These are phyloP conservation scores for Pheosia tremula DNA, from an alignment of 2,888 invertebrate genomes.

Conservation along the genomic window DNA sequence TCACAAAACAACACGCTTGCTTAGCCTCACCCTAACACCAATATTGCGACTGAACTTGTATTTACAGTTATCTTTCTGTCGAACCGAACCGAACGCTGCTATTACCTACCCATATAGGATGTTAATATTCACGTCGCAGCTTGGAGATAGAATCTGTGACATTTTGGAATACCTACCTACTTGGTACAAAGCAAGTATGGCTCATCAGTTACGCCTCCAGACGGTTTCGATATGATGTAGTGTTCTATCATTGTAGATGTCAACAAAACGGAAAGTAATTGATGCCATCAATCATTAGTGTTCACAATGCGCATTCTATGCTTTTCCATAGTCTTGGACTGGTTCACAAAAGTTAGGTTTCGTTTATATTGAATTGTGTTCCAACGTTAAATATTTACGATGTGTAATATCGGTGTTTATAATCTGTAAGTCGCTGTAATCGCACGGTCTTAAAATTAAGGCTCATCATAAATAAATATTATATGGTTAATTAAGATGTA, in stretches of 20 bases:
- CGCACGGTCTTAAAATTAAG: too few species aligned
- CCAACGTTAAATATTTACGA: neutral
- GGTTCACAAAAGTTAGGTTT: neutral
- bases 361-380: neutral
- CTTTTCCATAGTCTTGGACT: neutral
- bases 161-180: slow-evolving; percentile 38
- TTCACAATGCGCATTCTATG: neutral
- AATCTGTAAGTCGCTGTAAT: neutral
- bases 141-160: slow-evolving; percentile 53
- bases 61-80: slow-evolving; percentile 68
- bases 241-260: slow-evolving; percentile 25
- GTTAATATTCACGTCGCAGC: slow-evolving; percentile 61
- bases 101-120: slow-evolving; percentile 47
- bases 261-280: slow-evolving; percentile 20
- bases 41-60: slow-evolving; percentile 62
- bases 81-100: slow-evolving; percentile 28
- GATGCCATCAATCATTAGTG: slow-evolving; percentile 18
- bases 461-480: neutral
- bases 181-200: slow-evolving; percentile 24
- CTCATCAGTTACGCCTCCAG: slow-evolving; percentile 41
- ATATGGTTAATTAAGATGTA: neutral
- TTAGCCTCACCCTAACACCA: slow-evolving; percentile 22
- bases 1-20: too few species aligned
- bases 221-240: slow-evolving; percentile 15
- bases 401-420: neutral